A percentile compares a stretch with the other conserved stretches of the same genome.
phyloP scores from a whole-genome alignment of 2,113 vertebrate species.

The Dromas ardeola region DNA sequence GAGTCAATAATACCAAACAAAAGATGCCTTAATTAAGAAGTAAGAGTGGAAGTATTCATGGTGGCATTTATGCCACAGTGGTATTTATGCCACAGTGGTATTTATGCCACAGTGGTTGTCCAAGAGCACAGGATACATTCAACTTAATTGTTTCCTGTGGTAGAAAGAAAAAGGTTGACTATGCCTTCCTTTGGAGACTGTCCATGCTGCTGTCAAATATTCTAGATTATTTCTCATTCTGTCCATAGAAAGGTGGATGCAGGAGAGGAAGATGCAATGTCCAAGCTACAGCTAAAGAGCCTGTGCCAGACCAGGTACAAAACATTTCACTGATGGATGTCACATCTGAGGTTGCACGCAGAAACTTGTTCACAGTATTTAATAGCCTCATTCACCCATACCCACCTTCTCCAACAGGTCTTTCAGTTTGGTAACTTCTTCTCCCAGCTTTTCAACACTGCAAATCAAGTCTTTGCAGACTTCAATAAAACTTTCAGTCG shows the following conservation, averaged over 20 bases:
- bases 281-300: background rate
- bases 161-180: background rate
- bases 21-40: slow-evolving; percentile 38
- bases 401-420: slow-evolving; percentile 84
- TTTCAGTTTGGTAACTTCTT: slow-evolving; percentile 83
- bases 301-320: background rate
- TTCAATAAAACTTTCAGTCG: slow-evolving; percentile 72
- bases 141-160: background rate
- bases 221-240: background rate
- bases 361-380: background rate
- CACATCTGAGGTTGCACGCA: background rate
- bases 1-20: slow-evolving; percentile 54
- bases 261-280: background rate
- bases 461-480: slow-evolving; percentile 81
- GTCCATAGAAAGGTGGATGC: background rate
- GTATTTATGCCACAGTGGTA: background rate
- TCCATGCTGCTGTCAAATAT: background rate
- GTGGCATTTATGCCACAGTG: background rate
- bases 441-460: slow-evolving; percentile 79
- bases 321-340: background rate
- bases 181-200: background rate
- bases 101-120: background rate
- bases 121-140: background rate
- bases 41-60: background rate
- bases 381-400: background rate